Evolutionary conservation across 2,888 invertebrate species (phyloP), one percentile per base, ranked within the genome.

Genomic region (Morpho helenor): DNA sequence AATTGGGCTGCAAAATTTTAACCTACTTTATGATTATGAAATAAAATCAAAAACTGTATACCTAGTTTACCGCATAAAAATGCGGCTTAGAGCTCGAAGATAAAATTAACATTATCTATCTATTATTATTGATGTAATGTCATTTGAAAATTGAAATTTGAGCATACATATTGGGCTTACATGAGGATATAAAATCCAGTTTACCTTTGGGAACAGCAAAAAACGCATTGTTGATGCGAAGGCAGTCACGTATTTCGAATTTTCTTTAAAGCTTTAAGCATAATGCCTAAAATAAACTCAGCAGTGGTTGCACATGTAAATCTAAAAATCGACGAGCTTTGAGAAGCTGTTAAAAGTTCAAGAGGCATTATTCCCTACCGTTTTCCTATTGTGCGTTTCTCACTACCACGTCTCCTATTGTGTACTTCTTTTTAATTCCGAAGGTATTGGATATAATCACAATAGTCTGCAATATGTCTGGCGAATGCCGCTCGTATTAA

Each of bases 381-480:
- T 79, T 74, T 77, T 79, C 70, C 73, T 70, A 77, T 78, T 79
- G 80, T 80, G 78, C 77, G 76, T 77, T 77, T 76, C 72, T 73
- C 75, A 69, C 70, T 72, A 60, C 75, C 73, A 67, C 71, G 69
- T 75, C 72, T 74, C 73, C 69, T 81, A 84, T 85, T 85, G 84
- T 82, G 70, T 72, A 78, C 84, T 82, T 82, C 77, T 87, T 88
- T 87, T 87, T 84, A 86, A 31, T 85, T 87, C 88, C 83, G 77
- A 82, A 84, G 84, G 83, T 80, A 80, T 82, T 80, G 80, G 81
- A 86, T 81, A 85, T 80, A 82, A 82, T 79, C 79, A 85, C 85
- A 85, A 84, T 85, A 80, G 79, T 72, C 68, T 68, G 73, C 74
- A 76, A 81, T 82, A 81, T 77, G 76, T 80, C 79, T 79, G 68